A percentile compares a stretch with the other conserved stretches of the same genome.
These are phyloP conservation scores for Episyrphus balteatus DNA, from an alignment of 1,140 invertebrate species.

Conservation along the genomic window DNA sequence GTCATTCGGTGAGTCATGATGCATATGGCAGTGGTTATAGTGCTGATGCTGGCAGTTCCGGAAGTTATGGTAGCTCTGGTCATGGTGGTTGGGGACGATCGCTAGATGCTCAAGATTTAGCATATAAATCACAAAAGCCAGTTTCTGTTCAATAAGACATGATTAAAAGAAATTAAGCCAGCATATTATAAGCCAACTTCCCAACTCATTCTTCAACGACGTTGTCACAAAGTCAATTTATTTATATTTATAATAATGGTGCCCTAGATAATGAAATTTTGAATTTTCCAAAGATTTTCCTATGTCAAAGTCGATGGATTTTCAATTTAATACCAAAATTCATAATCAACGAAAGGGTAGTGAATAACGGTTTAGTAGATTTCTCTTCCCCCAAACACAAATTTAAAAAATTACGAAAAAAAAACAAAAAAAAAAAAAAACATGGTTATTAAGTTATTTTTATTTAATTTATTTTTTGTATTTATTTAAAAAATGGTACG, in stretches of 20 bases:
- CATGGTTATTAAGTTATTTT: too few species aligned
- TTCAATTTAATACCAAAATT: slow-evolving; percentile 5
- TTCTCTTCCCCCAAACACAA: slow-evolving; percentile 5
- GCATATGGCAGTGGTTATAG: slow-evolving; percentile 51
- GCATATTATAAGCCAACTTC: too few species aligned
- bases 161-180: background rate
- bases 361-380: slow-evolving; percentile 5
- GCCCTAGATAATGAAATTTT: too few species aligned
- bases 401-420: background rate
- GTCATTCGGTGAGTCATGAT: slow-evolving; percentile 48
- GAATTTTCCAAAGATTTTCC: too few species aligned
- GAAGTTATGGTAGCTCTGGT: slow-evolving; percentile 42
- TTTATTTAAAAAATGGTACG: background rate
- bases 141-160: background rate
- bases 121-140: slow-evolving; percentile 61
- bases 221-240: too few species aligned
- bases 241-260: too few species aligned
- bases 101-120: slow-evolving; percentile 58
- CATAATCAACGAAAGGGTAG: slow-evolving; percentile 1
- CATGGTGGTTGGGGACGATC: slow-evolving; percentile 59
- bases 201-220: too few species aligned
- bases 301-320: background rate
- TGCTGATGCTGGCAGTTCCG: slow-evolving; percentile 42
- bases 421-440: too few species aligned
- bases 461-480: too few species aligned